Base-by-base conservation (phyloP, 1,140 invertebrate species). In the Asbolus verrucosus region DNA sequence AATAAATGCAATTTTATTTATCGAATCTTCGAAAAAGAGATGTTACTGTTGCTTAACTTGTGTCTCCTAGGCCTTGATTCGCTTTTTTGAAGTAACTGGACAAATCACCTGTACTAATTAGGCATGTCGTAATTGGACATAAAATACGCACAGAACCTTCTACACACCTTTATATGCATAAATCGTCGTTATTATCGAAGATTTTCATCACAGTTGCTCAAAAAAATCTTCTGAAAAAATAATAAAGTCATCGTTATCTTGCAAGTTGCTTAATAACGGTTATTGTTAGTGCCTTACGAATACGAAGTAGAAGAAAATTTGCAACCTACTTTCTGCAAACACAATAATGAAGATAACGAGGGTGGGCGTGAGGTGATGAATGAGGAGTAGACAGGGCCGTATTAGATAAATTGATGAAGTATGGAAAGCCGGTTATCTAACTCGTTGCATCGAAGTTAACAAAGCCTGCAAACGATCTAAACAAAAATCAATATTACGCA, bases 401-500 rank as follows among this genome's bases (percentile, higher is more conserved):
- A 54, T 11, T 54, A 21, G 24, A 8, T 54, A n/a, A 54, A 54
- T 54, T 54, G 27, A 27, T 15, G 6, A 46, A 46, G 30, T 6
- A 36, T 39, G 61, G 15, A 63, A 63, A 62, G 60, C 19, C 6
- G 33, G 14, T 39, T 33, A 63, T 63, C 61, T 63, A 63, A 63
- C 39, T 27, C 61, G 18, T 21, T 41, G 33, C 16, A 38, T 14
- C 16, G 9, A 21, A 39, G 33, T 39, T 63, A 63, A 63, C 61
- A 63, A 63, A 39, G 16, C 33, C 46, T 13, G 11, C 46, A 54
- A 54, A 27, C 11, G 46, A 54, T 54, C 46, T 15, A 41, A 39
- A 63, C 33, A 41, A 63, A 63, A 63, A 63, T 63, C 61, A 63
- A 63, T 41, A 63, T 63, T 63, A 63, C 61, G 61, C 61, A 63